A percentile compares a stretch with the other conserved stretches of the same genome.
These are phyloP conservation scores for Drosophila setifemur DNA, from an alignment of 1,140 invertebrate species.

Conservation along the genomic window DNA sequence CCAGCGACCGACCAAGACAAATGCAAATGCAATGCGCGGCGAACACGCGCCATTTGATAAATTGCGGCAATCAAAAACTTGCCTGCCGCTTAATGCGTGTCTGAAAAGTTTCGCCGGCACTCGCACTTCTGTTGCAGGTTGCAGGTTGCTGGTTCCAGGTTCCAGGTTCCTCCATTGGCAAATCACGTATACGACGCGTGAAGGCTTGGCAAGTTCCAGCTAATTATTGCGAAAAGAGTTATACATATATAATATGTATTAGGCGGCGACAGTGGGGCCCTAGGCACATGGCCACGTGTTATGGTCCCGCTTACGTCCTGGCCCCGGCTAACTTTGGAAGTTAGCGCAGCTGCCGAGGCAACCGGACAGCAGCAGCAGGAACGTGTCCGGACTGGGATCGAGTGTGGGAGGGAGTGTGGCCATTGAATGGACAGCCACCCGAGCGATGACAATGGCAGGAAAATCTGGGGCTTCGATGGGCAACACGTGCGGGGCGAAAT, in stretches of 20 bases:
- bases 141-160: too few species aligned
- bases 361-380: background rate
- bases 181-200: conserved; percentile 57
- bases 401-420: too few species aligned
- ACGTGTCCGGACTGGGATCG: conserved; percentile 59
- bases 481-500: conserved; percentile 34
- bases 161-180: too few species aligned
- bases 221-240: conserved; percentile 73
- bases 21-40: conserved; percentile 15
- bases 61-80: conserved; percentile 57
- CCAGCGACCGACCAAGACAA: too few species aligned
- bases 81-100: conserved; percentile 28
- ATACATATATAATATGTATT: too few species aligned
- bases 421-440: conserved; percentile 10
- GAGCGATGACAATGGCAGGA: conserved; percentile 32
- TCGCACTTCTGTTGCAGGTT: background rate
- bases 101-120: conserved; percentile 1
- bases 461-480: conserved; percentile 21
- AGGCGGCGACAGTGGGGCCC: conserved; percentile 11
- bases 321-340: conserved; percentile 61
- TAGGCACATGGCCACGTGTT: conserved; percentile 50
- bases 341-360: conserved; percentile 6
- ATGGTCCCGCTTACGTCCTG: conserved; percentile 58
- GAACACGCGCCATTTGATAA: conserved; percentile 63
- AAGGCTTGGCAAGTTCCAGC: conserved; percentile 42